Evolutionary conservation across 2,888 invertebrate species (phyloP).

Genomic region (Temnothorax rugatulus): DNA sequence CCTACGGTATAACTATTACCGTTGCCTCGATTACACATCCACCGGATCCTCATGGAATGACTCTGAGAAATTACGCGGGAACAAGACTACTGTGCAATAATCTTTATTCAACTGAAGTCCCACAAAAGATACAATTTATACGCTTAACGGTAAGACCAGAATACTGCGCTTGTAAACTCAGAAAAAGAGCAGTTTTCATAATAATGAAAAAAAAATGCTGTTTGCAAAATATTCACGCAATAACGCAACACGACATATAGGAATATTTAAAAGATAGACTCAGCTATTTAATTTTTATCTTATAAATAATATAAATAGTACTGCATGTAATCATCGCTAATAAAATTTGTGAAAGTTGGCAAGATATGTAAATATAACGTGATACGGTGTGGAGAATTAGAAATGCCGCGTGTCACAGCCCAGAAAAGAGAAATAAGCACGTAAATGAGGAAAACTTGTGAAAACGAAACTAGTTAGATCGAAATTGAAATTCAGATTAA

Average conservation of each 20-base stretch:
- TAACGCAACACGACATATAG: not conserved
- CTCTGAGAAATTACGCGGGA: constrained; percentile 24
- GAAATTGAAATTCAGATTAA: constrained; percentile 34
- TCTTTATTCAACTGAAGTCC: constrained; percentile 15
- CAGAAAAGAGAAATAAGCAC: not conserved
- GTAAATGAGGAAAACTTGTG: not conserved
- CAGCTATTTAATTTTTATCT: not conserved
- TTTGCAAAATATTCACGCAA: not conserved
- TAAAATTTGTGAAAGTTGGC: not conserved
- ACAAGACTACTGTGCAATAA: constrained; percentile 21
- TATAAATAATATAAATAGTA: not conserved
- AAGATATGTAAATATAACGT: not conserved
- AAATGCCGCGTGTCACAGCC: not conserved
- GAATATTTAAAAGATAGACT: not conserved
- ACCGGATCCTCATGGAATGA: constrained; percentile 4
- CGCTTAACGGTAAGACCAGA: not conserved
- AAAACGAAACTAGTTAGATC: not conserved
- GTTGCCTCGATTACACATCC: constrained; percentile 13
- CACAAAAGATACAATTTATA: constrained; percentile 18
- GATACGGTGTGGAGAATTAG: not conserved
- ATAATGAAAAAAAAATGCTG: not conserved
- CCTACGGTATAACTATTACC: constrained; percentile 11
- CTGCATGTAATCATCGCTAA: not conserved
- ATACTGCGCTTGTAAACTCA: not conserved
- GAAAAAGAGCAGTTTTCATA: not conserved